These are phyloP conservation scores for Gymnoscelis rufifasciata DNA, from an alignment of 2,888 invertebrate genomes.

Conservation along the genomic window DNA sequence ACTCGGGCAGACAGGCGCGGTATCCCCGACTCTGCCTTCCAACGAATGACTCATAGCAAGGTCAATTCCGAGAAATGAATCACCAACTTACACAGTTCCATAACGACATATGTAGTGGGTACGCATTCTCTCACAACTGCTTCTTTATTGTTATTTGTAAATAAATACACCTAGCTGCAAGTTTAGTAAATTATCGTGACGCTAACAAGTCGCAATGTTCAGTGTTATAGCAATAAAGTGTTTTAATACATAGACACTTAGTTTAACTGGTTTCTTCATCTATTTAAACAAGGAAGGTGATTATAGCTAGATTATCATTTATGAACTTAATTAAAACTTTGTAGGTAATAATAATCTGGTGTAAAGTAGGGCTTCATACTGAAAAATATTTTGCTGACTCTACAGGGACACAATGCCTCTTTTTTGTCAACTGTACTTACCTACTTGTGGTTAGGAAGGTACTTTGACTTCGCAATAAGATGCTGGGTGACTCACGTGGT, in stretches of 20 bases:
- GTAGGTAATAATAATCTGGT: too few relatives aligned
- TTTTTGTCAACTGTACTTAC: conserved; percentile 3
- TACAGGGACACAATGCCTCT: background rate
- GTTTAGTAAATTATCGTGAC: background rate
- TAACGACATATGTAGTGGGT: conserved; percentile 1
- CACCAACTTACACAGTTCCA: conserved; percentile 34
- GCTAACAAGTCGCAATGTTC: background rate
- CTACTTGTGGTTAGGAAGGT: conserved; percentile 1
- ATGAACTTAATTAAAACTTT: too few relatives aligned
- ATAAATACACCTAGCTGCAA: background rate
- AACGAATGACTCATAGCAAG: conserved; percentile 80
- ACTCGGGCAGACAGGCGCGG: conserved; percentile 78
- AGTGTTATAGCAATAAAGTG: too few relatives aligned
- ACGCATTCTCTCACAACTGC: conserved; percentile 7
- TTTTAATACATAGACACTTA: too few relatives aligned
- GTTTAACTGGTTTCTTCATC: too few relatives aligned
- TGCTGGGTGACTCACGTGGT: conserved; percentile 36
- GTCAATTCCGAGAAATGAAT: conserved; percentile 81
- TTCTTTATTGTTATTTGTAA: conserved; percentile 6
- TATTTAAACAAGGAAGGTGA: too few relatives aligned
- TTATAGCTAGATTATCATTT: too few relatives aligned
- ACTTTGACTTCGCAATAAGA: conserved; percentile 34
- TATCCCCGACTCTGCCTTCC: conserved; percentile 80
- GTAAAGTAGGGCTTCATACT: too few relatives aligned
- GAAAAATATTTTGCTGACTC: background rate